These are phyloP conservation scores for Campylorhamphus procurvoides DNA, from an alignment of 2,113 vertebrate species.

Conservation along the genomic window DNA sequence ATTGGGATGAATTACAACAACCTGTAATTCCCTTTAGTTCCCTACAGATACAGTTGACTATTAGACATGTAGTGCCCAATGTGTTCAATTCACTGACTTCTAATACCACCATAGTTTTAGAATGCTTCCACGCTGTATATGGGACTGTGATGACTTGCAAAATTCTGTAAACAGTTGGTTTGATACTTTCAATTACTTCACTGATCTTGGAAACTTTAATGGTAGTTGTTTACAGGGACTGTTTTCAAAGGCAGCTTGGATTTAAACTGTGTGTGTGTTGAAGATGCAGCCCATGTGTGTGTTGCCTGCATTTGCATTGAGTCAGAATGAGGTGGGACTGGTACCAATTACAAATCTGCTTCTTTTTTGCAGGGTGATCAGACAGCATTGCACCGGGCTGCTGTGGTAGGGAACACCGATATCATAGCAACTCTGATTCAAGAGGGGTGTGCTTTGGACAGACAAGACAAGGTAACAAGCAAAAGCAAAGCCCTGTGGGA, in stretches of 20 bases:
- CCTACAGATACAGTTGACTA: background rate
- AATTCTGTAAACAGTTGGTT: background rate
- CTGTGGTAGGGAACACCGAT: constrained; percentile 89
- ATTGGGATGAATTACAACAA: background rate
- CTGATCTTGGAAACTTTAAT: background rate
- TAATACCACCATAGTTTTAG: background rate
- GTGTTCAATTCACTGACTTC: background rate
- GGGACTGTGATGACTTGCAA: background rate
- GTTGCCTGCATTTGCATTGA: background rate
- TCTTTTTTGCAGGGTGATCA: constrained; percentile 85
- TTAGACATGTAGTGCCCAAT: background rate
- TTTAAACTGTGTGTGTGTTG: background rate
- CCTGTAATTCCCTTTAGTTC: background rate
- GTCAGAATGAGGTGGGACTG: background rate
- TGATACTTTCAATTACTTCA: background rate
- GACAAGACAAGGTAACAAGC: constrained; percentile 91
- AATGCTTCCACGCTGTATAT: accelerated
- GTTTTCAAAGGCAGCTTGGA: background rate
- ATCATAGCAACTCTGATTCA: constrained; percentile 87
- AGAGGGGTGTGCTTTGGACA: constrained; percentile 93
- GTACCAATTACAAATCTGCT: background rate
- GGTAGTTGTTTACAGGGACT: background rate
- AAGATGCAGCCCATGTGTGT: background rate
- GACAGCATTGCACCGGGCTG: constrained; percentile 92
- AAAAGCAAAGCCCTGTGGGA: background rate